phyloP scores from a whole-genome alignment of 2,113 vertebrate species.

The Ondatra zibethicus region DNA sequence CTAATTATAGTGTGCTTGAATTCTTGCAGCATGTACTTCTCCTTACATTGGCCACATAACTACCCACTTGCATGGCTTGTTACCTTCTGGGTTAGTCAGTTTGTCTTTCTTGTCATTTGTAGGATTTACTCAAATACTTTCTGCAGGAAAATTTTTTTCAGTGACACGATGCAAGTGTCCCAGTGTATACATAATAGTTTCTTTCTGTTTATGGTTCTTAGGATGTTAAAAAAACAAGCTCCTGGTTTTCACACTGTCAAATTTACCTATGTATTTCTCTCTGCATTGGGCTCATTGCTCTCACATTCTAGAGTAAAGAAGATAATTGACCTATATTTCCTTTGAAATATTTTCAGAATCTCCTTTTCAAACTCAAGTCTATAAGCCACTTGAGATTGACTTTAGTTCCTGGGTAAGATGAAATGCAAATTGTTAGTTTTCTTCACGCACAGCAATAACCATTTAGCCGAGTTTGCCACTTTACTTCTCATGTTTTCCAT shows the following conservation, averaged over 20 bases:
- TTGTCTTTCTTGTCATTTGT: neutral
- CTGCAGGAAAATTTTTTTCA: neutral
- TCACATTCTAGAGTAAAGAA: neutral
- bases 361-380: neutral
- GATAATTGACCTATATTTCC: neutral
- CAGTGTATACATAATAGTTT: neutral
- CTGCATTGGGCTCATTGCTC: neutral
- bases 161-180: neutral
- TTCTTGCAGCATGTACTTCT: neutral
- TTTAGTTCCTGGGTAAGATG: neutral
- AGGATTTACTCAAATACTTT: neutral
- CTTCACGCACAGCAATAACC: neutral
- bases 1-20: neutral
- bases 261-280: neutral
- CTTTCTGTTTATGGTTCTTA: neutral
- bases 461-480: neutral
- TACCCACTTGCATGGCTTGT: neutral
- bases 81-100: neutral
- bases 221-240: neutral
- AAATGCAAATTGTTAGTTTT: neutral
- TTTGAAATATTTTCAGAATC: slow-evolving; percentile 37
- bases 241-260: neutral
- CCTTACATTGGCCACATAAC: neutral
- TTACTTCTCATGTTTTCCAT: neutral
- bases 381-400: neutral